Evolutionary conservation across 1,140 invertebrate species (phyloP).

Genomic region (Hypothenemus hampei): DNA sequence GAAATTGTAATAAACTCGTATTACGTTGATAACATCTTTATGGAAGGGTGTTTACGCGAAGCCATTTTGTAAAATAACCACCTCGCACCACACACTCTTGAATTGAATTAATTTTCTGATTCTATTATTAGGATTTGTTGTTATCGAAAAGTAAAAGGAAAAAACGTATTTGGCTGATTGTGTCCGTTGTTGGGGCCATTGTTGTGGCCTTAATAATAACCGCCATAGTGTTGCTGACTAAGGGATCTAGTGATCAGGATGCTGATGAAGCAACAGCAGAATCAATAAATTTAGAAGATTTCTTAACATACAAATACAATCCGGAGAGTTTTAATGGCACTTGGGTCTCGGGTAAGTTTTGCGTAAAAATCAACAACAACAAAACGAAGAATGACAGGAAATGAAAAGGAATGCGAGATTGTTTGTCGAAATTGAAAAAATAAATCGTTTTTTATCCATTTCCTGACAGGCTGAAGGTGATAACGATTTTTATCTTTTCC

Average conservation of each 20-base stretch:
- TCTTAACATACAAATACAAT: conserved; percentile 46
- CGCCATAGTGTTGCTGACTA: conserved; percentile 36
- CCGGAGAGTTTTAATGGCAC: conserved; percentile 51
- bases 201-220: conserved; percentile 36
- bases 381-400: too few species aligned
- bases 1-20: too few species aligned
- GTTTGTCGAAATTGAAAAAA: too few species aligned
- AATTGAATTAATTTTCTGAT: conserved; percentile 18
- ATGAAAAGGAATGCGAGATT: too few species aligned
- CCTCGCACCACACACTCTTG: background rate
- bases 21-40: too few species aligned
- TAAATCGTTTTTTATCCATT: too few species aligned
- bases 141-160: conserved; percentile 41
- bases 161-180: conserved; percentile 41
- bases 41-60: too few species aligned
- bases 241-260: conserved; percentile 13
- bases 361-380: background rate
- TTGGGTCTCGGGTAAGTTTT: conserved; percentile 47
- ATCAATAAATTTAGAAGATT: conserved; percentile 44
- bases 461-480: too few species aligned
- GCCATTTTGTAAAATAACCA: too few species aligned
- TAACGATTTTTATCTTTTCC: too few species aligned
- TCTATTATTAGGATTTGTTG: conserved; percentile 44
- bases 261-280: conserved; percentile 18
- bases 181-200: conserved; percentile 33